Evolutionary conservation across 2,888 invertebrate species (phyloP).

Genomic region (Drosophila setosimentum): DNA sequence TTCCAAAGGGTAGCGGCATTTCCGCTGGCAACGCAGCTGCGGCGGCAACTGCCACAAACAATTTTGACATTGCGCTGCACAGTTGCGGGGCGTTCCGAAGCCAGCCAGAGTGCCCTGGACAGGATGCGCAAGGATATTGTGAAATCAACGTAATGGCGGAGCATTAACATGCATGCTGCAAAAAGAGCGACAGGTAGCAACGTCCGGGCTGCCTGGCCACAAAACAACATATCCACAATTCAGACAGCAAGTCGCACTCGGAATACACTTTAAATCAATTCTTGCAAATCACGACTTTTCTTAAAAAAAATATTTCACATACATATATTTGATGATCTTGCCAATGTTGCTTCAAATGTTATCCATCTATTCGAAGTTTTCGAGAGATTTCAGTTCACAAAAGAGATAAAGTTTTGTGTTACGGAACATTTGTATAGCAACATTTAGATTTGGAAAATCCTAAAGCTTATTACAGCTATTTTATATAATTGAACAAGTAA

Average conservation of each 20-base stretch:
- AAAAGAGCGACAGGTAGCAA: constrained; percentile 62
- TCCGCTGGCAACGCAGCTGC: constrained; percentile 75
- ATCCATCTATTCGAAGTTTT: no score
- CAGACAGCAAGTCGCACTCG: constrained; percentile 3
- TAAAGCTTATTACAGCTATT: no score
- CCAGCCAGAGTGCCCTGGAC: constrained; percentile 55
- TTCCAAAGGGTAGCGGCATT: constrained; percentile 53
- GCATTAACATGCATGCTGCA: constrained; percentile 70
- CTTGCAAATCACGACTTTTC: neutral
- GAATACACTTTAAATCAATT: constrained; percentile 21
- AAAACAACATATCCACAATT: constrained; percentile 36
- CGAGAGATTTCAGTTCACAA: no score
- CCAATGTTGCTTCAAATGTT: no score
- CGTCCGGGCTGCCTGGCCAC: constrained; percentile 52
- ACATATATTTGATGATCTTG: no score
- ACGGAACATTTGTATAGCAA: no score
- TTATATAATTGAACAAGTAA: no score
- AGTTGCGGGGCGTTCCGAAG: constrained; percentile 36
- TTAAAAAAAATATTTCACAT: no score
- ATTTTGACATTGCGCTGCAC: constrained; percentile 71
- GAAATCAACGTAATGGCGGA: constrained; percentile 79
- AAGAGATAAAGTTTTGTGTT: no score
- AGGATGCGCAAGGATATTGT: constrained; percentile 80
- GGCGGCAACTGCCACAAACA: constrained; percentile 77
- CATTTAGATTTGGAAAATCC: no score